A percentile compares a stretch with the other conserved stretches of the same genome.
Evolutionary conservation across 1,140 invertebrate species (phyloP).

Genomic region (Aricia agestis): DNA sequence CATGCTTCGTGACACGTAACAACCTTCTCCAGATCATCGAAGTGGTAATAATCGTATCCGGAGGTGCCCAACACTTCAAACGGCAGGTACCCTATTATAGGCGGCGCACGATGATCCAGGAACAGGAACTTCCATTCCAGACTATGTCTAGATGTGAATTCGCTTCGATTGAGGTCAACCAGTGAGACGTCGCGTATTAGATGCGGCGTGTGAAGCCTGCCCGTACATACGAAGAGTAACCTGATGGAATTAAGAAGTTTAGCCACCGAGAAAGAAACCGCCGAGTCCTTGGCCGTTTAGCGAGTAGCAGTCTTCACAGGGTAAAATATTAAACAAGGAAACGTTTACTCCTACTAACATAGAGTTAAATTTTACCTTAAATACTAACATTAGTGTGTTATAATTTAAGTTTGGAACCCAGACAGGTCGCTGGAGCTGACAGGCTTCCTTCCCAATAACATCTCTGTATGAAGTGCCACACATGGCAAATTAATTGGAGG

Average conservation of each 20-base stretch:
- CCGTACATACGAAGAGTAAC: conserved; percentile 89
- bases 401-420: too few species aligned
- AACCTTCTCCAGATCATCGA: conserved; percentile 94
- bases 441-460: too few species aligned
- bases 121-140: conserved; percentile 98
- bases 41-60: conserved; percentile 96
- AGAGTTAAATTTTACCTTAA: too few species aligned
- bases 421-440: too few species aligned
- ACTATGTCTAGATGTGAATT: conserved; percentile 95
- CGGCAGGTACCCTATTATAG: conserved; percentile 95
- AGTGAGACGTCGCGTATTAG: conserved; percentile 90
- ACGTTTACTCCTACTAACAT: too few species aligned
- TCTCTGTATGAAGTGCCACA: too few species aligned
- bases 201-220: conserved; percentile 87
- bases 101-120: conserved; percentile 93
- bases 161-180: conserved; percentile 86
- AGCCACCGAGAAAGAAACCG: too few species aligned
- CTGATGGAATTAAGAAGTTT: conserved; percentile 58
- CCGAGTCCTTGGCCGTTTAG: too few species aligned
- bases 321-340: too few species aligned
- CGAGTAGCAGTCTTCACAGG: too few species aligned
- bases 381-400: too few species aligned
- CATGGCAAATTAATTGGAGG: too few species aligned
- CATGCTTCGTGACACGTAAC: conserved; percentile 90
- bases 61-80: conserved; percentile 97